These are phyloP conservation scores for Ptilonorhynchus violaceus DNA, from an alignment of 2,113 vertebrate species.

Conservation along the genomic window DNA sequence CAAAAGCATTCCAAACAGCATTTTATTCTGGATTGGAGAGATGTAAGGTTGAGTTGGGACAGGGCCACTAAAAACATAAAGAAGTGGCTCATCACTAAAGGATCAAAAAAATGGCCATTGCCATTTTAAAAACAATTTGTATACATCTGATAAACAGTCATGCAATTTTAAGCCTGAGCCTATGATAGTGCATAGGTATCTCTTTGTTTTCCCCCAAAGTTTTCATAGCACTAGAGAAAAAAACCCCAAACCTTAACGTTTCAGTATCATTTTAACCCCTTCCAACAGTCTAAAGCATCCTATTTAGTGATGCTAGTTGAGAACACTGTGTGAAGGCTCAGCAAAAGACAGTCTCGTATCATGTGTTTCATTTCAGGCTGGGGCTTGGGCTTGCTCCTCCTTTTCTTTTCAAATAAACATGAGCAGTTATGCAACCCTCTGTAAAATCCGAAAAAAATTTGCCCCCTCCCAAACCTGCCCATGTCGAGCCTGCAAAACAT, in stretches of 20 bases:
- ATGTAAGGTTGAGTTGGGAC: not conserved
- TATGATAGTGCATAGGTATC: accelerated
- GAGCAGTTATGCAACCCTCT: not conserved
- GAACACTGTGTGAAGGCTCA: not conserved
- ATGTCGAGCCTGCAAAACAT: not conserved
- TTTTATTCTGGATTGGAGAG: not conserved
- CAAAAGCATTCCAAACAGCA: not conserved
- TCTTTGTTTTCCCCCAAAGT: not conserved
- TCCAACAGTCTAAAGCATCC: not conserved
- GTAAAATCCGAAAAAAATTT: not conserved
- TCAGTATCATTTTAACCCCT: not conserved
- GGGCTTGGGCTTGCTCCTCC: not conserved
- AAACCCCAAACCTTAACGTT: not conserved
- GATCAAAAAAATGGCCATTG: not conserved
- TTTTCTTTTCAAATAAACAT: not conserved
- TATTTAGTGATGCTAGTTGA: not conserved
- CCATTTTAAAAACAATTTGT: not conserved
- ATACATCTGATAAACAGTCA: not conserved
- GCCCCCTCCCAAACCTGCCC: not conserved
- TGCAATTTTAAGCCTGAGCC: not conserved
- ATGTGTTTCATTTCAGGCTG: not conserved
- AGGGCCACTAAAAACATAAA: not conserved
- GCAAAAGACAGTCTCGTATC: not conserved
- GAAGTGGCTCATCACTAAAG: not conserved
- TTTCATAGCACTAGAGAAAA: not conserved